These are phyloP conservation scores for Heliconius melpomene DNA, from an alignment of 1,140 invertebrate species.

Conservation along the genomic window DNA sequence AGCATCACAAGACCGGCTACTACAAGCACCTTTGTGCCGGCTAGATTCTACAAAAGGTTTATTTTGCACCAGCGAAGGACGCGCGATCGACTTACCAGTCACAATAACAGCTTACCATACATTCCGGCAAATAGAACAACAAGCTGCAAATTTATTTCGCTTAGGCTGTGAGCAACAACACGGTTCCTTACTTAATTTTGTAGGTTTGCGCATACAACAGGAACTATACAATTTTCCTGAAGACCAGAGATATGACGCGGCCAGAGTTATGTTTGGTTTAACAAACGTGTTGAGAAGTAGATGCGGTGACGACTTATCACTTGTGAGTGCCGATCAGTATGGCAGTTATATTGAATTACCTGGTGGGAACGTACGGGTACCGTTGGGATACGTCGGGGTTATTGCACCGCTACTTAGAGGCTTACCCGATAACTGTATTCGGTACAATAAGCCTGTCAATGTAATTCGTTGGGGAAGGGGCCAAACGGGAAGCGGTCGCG, in stretches of 20 bases:
- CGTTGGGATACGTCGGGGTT: conserved; percentile 84
- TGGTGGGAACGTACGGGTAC: conserved; percentile 84
- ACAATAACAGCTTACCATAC: conserved; percentile 84
- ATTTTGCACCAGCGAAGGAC: conserved; percentile 85
- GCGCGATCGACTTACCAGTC: conserved; percentile 83
- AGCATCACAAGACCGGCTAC: conserved; percentile 84
- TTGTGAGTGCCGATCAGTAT: conserved; percentile 85
- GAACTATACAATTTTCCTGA: conserved; percentile 85
- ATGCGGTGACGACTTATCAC: conserved; percentile 84
- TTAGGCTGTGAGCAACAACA: conserved; percentile 82
- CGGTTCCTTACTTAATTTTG: conserved; percentile 83
- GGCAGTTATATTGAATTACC: conserved; percentile 85
- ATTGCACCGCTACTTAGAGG: conserved; percentile 83
- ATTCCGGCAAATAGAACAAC: conserved; percentile 84
- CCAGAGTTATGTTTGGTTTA: conserved; percentile 85
- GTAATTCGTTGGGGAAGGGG: conserved; percentile 84
- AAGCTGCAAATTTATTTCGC: conserved; percentile 83
- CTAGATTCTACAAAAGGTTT: conserved; percentile 80
- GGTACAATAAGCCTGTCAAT: conserved; percentile 84
- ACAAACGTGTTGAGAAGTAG: conserved; percentile 82
- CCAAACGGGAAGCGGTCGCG: conserved; percentile 74
- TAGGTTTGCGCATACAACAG: conserved; percentile 84
- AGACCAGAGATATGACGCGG: conserved; percentile 85
- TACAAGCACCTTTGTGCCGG: conserved; percentile 79
- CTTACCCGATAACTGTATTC: conserved; percentile 81